These are phyloP conservation scores for Tenebrosternarchus preto DNA, from an alignment of 2,113 vertebrate genomes.

Conservation along the genomic window DNA sequence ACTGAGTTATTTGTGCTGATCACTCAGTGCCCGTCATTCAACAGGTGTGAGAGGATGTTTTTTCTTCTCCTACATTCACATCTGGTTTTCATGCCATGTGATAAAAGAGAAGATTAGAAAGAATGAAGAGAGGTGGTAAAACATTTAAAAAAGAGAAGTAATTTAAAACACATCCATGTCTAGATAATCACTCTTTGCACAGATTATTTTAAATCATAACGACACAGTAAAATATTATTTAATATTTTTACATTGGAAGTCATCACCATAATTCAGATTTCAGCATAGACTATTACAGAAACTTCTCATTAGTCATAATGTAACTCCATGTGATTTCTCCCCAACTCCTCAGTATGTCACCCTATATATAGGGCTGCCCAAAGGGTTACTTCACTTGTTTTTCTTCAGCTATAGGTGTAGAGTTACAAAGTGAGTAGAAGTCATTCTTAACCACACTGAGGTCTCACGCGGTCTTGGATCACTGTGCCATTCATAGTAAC, in stretches of 20 bases:
- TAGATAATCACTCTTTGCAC: too few species aligned
- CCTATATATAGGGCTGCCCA: background rate
- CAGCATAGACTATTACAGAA: background rate
- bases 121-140: background rate
- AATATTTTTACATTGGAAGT: too few species aligned
- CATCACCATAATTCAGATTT: background rate
- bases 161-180: too few species aligned
- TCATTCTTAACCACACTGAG: constrained; percentile 7
- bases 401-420: background rate
- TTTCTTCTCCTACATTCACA: background rate
- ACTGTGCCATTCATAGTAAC: constrained; percentile 10
- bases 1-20: background rate
- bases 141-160: too few species aligned
- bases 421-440: background rate
- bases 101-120: background rate
- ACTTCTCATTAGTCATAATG: background rate
- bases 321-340: background rate
- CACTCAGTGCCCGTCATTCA: background rate
- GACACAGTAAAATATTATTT: too few species aligned
- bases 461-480: background rate
- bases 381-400: constrained; percentile 4
- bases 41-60: constrained; percentile 2
- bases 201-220: too few species aligned
- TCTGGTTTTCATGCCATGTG: constrained; percentile 2
- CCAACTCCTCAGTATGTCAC: background rate